Base-by-base conservation (phyloP, 2,888 invertebrate species). In the Tiliacea aurago region DNA sequence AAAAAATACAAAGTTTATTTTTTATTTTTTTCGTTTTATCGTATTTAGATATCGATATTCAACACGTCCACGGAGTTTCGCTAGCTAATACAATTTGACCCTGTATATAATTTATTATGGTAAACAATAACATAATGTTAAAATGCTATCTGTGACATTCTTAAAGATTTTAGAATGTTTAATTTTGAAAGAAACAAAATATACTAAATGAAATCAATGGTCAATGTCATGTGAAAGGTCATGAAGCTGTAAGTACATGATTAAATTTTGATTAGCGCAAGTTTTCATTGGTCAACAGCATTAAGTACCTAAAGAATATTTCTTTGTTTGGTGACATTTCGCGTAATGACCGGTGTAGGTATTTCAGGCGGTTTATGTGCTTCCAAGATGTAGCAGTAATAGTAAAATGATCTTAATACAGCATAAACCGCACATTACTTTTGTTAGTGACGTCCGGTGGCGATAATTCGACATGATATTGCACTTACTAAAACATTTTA, bases 351-450 rank as follows among this genome's bases (percentile, higher is more conserved):
- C 83, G 77, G 81, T 85, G 87, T 89, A 86, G 85, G 28, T 84
- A 88, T 90, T 90, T 92, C 91, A 89, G 88, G 86, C 88, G 82
- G 91, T 94, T 95, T 94, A 95, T 91, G 92, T 91, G 87, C 88
- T 83, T 86, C 88, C 94, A 90, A 92, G 91, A 93, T 94, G 94
- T 94, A 93, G 92, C 90, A 90, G 93, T 93, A 93, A 94, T 92
- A 94, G 92, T 94, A 94, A 95, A 94, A 93, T 93, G 91, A 95
- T 93, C 92, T 91, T 94, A 94, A 92, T 94, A 92, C 87, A 91
- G 89, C 92, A 92, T 94, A 93, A 94, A 93, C 86, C 88, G 79
- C 85, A 79, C 87, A 82, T 88, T 87, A 87, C 87, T 84, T 83
- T 84, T 88, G 84, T 89, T 81, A 74, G 84, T 87, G 84, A 87